Evolutionary conservation across 2,797 vertebrate genomes (phyloP).

Genomic region (Orientallactaga sibirica): DNA sequence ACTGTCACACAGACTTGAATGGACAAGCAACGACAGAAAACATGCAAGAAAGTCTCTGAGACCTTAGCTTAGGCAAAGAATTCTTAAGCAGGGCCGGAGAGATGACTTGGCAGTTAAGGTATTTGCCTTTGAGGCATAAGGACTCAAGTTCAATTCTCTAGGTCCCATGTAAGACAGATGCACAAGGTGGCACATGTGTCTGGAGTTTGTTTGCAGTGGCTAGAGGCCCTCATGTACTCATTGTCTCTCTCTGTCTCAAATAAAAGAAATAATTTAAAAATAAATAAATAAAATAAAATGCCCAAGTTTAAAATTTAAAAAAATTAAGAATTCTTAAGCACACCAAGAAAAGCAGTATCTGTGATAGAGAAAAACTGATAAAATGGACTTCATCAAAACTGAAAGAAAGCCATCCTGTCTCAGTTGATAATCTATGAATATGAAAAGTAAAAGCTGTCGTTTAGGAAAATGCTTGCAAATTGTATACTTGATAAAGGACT

Average conservation of each 20-base stretch:
- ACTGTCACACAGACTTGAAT: neutral
- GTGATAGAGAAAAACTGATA: slow-evolving; percentile 5
- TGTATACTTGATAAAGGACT: neutral
- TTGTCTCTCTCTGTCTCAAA: no score
- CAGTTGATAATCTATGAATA: slow-evolving; percentile 4
- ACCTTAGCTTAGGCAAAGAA: neutral
- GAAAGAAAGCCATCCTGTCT: slow-evolving; percentile 13
- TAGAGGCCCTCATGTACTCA: no score
- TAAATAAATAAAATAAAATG: no score
- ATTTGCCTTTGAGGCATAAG: no score
- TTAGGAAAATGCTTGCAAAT: neutral
- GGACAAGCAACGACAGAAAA: slow-evolving; percentile 23
- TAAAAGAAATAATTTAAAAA: no score
- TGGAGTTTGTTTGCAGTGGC: no score
- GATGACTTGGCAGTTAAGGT: no score
- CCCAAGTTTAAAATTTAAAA: no score
- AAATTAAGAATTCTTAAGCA: neutral
- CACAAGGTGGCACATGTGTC: no score
- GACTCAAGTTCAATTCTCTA: no score
- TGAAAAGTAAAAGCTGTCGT: neutral
- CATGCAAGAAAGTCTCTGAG: neutral
- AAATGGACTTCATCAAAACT: neutral
- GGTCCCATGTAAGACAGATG: no score
- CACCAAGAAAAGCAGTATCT: neutral
- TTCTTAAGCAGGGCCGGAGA: neutral